Conservation (phyloP, 2,888 invertebrate genomes). For the Tinea trinotella region DNA sequence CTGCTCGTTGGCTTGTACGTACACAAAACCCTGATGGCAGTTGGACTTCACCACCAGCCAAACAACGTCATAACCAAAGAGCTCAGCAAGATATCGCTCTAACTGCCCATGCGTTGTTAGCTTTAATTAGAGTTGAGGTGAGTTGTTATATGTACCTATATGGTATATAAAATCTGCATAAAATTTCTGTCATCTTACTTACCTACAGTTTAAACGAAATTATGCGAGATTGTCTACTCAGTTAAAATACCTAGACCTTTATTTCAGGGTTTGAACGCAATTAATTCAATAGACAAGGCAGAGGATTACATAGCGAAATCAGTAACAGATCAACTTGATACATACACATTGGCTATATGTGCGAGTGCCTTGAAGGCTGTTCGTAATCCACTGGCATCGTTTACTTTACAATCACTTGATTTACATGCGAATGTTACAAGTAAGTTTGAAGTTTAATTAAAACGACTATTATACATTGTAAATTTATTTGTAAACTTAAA, state of each 20-base stretch:
- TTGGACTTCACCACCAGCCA: constrained; percentile 75
- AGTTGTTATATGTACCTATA: too few species aligned
- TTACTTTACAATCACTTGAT: constrained; percentile 68
- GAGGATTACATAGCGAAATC: constrained; percentile 77
- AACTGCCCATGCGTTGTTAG: constrained; percentile 84
- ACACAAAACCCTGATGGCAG: constrained; percentile 81
- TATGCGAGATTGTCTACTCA: too few species aligned
- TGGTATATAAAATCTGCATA: too few species aligned
- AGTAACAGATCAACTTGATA: constrained; percentile 73
- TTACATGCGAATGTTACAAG: constrained; percentile 63
- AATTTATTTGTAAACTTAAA: too few species aligned
- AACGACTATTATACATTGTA: too few species aligned
- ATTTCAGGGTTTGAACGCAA: neutral
- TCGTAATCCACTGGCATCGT: constrained; percentile 78
- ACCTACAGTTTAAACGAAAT: neutral
- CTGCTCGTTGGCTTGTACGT: constrained; percentile 83
- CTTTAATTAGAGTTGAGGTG: constrained; percentile 78
- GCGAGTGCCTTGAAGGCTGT: constrained; percentile 84
- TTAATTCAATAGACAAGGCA: constrained; percentile 80
- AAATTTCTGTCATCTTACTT: too few species aligned
- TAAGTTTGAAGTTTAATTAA: constrained; percentile 22
- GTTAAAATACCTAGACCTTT: neutral
- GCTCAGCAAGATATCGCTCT: constrained; percentile 72
- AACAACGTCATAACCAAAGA: constrained; percentile 67
- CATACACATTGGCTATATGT: constrained; percentile 84